Evolutionary conservation across 2,113 vertebrate genomes (phyloP).

Genomic region (Athene cunicularia): DNA sequence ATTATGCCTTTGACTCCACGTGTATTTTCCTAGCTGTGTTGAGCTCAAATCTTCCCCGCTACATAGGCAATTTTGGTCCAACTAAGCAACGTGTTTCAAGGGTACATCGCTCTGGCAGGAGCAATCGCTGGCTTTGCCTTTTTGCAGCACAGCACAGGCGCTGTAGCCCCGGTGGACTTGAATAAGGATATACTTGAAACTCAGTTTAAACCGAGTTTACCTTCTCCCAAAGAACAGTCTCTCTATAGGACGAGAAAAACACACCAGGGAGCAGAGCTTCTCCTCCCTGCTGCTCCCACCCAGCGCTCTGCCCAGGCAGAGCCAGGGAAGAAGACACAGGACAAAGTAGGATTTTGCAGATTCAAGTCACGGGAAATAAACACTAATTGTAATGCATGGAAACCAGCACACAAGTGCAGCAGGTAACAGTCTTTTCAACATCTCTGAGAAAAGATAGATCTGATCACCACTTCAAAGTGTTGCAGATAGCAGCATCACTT

Average conservation of each 20-base stretch:
- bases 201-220: background rate
- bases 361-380: background rate
- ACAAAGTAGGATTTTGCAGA: background rate
- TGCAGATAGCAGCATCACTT: background rate
- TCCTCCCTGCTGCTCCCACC: background rate
- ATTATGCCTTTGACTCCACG: background rate
- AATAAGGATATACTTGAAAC: background rate
- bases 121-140: background rate
- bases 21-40: background rate
- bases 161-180: too few species aligned
- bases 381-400: background rate
- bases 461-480: background rate
- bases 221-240: background rate
- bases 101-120: rapidly evolving
- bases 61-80: background rate
- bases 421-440: background rate
- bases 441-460: background rate
- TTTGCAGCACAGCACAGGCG: background rate
- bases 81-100: rapidly evolving
- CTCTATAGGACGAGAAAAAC: background rate
- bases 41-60: background rate
- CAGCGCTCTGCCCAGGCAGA: background rate
- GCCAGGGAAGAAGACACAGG: background rate
- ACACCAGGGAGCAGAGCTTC: rapidly evolving
- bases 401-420: rapidly evolving